Percentiles rank a stretch among this genome's conserved stretches.
These are phyloP conservation scores for Eupelmus urozonus DNA, from an alignment of 2,888 invertebrate genomes.

Conservation along the genomic window DNA sequence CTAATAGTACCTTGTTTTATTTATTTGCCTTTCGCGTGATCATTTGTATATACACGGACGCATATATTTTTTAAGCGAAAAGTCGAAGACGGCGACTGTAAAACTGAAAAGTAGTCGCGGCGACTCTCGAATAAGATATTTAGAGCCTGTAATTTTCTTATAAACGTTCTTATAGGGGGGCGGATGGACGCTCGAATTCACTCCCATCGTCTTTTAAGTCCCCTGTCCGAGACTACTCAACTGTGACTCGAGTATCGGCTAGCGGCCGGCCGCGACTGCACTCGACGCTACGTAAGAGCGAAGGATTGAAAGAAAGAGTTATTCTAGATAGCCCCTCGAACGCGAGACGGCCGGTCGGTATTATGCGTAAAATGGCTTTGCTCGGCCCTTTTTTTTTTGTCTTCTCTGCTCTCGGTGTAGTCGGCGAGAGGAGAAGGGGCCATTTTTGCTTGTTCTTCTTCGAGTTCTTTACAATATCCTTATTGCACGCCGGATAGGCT, in stretches of 20 bases:
- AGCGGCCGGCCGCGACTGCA: slow-evolving; percentile 27
- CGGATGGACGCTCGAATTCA: neutral
- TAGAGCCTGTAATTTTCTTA: slow-evolving; percentile 72
- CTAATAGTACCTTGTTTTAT: neutral
- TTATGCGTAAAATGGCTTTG: neutral
- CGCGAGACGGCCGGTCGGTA: neutral
- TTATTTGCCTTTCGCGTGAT: neutral
- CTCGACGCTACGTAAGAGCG: slow-evolving; percentile 41
- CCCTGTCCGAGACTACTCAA: slow-evolving; percentile 45
- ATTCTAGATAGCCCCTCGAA: slow-evolving; percentile 39
- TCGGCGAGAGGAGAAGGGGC: slow-evolving; percentile 33
- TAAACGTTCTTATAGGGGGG: slow-evolving; percentile 56
- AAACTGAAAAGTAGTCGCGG: neutral
- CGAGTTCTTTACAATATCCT: slow-evolving; percentile 4
- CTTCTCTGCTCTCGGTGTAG: slow-evolving; percentile 9
- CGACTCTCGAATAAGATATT: slow-evolving; percentile 68
- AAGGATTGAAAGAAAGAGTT: slow-evolving; percentile 46
- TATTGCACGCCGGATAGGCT: slow-evolving; percentile 1
- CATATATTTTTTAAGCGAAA: neutral
- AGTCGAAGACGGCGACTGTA: neutral
- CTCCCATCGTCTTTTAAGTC: slow-evolving; percentile 25
- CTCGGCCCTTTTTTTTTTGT: slow-evolving; percentile 23
- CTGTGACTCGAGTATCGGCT: slow-evolving; percentile 35
- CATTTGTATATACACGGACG: neutral
- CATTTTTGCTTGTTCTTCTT: neutral